Evolutionary conservation across 2,797 vertebrate species (phyloP).

Genomic region (Squalus acanthias): DNA sequence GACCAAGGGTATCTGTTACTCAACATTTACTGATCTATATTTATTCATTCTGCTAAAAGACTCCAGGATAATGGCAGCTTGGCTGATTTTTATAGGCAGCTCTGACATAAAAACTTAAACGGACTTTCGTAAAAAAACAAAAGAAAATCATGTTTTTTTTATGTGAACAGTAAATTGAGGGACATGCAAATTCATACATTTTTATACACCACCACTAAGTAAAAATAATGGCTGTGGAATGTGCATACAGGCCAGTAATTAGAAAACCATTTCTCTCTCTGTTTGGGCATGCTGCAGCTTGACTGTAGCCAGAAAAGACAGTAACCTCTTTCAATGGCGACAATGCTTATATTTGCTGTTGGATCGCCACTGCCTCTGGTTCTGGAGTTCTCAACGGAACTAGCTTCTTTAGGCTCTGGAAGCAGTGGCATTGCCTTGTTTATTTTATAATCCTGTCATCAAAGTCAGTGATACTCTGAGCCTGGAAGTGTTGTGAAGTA

Average conservation of each 20-base stretch:
- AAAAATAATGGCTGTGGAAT: neutral
- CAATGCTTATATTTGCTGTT: neutral
- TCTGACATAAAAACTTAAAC: neutral
- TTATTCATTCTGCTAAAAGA: neutral
- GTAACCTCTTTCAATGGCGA: neutral
- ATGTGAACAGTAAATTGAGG: neutral
- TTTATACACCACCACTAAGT: neutral
- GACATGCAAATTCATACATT: neutral
- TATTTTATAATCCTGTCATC: neutral
- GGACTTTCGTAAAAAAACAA: neutral
- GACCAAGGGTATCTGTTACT: neutral
- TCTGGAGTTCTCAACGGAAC: neutral
- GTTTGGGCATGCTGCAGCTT: neutral
- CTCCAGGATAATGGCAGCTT: neutral
- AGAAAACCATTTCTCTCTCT: neutral
- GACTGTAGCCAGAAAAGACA: neutral
- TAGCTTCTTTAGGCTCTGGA: neutral
- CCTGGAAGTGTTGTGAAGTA: neutral
- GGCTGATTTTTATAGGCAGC: neutral
- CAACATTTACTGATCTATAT: neutral
- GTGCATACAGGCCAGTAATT: neutral
- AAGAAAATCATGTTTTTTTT: neutral
- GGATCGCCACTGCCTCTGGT: neutral
- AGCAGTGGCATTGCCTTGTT: neutral
- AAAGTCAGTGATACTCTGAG: neutral